phyloP scores from a whole-genome alignment of 2,888 invertebrate genomes.

The Gisinianus flammeolus region DNA sequence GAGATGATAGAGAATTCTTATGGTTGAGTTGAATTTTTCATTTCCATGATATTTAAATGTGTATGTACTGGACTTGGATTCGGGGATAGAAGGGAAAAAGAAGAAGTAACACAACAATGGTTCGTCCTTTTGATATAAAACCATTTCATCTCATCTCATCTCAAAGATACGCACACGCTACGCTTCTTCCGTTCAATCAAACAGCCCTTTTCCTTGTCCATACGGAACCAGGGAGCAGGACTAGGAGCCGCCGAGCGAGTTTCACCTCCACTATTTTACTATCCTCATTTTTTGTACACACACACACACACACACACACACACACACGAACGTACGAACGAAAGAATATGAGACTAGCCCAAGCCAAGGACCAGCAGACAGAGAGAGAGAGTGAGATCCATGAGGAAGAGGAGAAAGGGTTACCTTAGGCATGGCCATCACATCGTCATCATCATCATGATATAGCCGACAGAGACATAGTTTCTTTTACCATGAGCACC shows the following conservation, averaged over 20 bases:
- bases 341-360: neutral
- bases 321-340: neutral
- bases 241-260: slow-evolving; percentile 31
- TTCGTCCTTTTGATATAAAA: slow-evolving; percentile 35
- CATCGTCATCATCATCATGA: neutral
- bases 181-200: slow-evolving; percentile 31
- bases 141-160: slow-evolving; percentile 24
- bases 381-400: slow-evolving; percentile 5
- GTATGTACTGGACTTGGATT: neutral
- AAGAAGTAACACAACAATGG: slow-evolving; percentile 15
- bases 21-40: slow-evolving; percentile 5
- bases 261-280: slow-evolving; percentile 15
- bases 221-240: slow-evolving; percentile 6
- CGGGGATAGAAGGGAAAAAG: neutral
- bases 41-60: neutral
- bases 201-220: neutral
- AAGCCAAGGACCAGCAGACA: neutral
- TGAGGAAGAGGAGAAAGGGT: slow-evolving; percentile 25
- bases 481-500: neutral
- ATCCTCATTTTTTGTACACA: neutral
- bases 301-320: slow-evolving; percentile 10
- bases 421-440: slow-evolving; percentile 3
- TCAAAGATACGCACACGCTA: slow-evolving; percentile 22
- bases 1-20: neutral
- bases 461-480: neutral